Base-by-base conservation (phyloP, 2,797 vertebrate species). In the Enteromius viviparus region DNA sequence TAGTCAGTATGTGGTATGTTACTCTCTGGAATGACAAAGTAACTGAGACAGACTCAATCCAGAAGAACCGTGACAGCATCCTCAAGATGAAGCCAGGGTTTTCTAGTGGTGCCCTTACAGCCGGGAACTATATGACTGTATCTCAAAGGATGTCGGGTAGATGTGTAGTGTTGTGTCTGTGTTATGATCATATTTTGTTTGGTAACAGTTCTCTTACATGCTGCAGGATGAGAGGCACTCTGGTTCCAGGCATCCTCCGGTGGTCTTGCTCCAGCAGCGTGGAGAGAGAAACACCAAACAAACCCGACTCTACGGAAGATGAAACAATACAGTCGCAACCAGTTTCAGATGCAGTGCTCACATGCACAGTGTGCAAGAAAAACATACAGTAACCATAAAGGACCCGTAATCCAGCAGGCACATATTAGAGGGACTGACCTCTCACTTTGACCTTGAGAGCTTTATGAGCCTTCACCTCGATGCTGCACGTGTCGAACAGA, bases 181-280 rank as follows among this genome's bases (percentile, higher is more conserved):
- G 51, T 42, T n/a, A 42, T 4, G 5, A 3, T 58, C 60, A 62
- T 29, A 23, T 29, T 29, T n/a, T 62, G 26, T 12, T 7, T 5
- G 10, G 17, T 37, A 12, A 17, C 65, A 21, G 23, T 11, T 72
- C 2, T 79, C 92, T 89, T 85, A 99, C 98, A 92, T 93, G 95
- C 87, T 97, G 96, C 89, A 99, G 94, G 88, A 99, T 94, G 78
- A 98, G 92, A 84, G 98, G 98, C 87, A 97, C 96, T 91, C 94
- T 96, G 82, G 95, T 95, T 83, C 96, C 96, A 65, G 95, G 91
- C 29, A 88, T 65, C 83, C 92, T 95, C 81, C 90, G 97, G 90
- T 98, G 97, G 94, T 99, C 98, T 89, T 97, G 97, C 40, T 99
- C 98, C 93, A 99, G 86, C 87, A 99, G 91, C 78, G 93, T 90